Conservation (phyloP, 2,113 vertebrate species). For the Sander vitreus region DNA sequence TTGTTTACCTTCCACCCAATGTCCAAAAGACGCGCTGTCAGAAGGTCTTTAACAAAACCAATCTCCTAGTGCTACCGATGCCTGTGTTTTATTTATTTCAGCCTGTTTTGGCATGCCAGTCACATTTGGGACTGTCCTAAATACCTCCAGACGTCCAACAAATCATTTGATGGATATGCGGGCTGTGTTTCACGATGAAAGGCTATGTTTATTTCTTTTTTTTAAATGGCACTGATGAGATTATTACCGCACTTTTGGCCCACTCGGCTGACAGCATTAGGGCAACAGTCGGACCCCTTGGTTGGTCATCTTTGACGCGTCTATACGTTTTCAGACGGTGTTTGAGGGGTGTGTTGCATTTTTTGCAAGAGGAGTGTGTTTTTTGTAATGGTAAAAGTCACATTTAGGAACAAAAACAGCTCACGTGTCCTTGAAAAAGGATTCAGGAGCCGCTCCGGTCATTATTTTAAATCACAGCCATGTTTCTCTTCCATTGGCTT, state of each 20-base stretch:
- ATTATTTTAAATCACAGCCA: conserved; percentile 58
- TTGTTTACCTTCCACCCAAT: conserved; percentile 74
- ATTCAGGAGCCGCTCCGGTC: conserved; percentile 46
- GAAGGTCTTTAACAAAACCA: conserved; percentile 67
- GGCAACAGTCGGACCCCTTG: conserved; percentile 6
- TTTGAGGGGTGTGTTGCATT: conserved; percentile 4
- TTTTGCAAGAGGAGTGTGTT: neutral
- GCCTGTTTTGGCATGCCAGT: conserved; percentile 54
- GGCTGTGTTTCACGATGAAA: conserved; percentile 39
- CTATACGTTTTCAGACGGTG: neutral
- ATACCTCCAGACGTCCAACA: conserved; percentile 57
- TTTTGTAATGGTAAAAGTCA: neutral
- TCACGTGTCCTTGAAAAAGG: conserved; percentile 59
- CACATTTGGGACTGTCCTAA: conserved; percentile 61
- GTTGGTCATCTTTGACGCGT: conserved; percentile 12
- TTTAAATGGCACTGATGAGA: conserved; percentile 61
- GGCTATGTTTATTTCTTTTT: conserved; percentile 29
- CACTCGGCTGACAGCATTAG: conserved; percentile 2
- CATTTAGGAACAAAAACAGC: conserved; percentile 35
- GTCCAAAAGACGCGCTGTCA: conserved; percentile 72
- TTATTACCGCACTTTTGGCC: conserved; percentile 42
- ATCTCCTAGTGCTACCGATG: conserved; percentile 59
- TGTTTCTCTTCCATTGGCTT: conserved; percentile 38
- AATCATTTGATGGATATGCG: conserved; percentile 64
- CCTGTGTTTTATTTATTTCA: conserved; percentile 39